These are phyloP conservation scores for Oreamnos americanus DNA, from an alignment of 2,113 vertebrate species.

Conservation along the genomic window DNA sequence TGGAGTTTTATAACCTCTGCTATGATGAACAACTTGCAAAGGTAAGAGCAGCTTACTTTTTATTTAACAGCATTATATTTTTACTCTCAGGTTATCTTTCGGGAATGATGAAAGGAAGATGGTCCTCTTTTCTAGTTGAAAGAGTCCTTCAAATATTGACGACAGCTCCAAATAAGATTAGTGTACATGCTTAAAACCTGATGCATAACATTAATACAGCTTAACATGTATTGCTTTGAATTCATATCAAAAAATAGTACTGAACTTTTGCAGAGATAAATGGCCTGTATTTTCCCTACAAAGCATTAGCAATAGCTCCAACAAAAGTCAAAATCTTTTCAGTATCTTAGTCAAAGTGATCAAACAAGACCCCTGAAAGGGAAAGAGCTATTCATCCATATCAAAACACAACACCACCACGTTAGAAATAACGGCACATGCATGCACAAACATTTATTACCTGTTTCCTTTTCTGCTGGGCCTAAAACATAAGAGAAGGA, in stretches of 20 bases:
- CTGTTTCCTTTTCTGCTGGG: slow-evolving; percentile 83
- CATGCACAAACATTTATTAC: slow-evolving; percentile 80
- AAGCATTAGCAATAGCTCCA: background rate
- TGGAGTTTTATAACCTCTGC: background rate
- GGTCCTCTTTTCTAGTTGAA: background rate
- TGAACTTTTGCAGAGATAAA: slow-evolving; percentile 2
- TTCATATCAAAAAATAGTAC: background rate
- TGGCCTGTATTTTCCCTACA: background rate
- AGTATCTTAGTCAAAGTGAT: background rate
- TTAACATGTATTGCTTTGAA: slow-evolving; percentile 5
- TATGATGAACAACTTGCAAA: background rate
- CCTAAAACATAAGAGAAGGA: slow-evolving; percentile 75
- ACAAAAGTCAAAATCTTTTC: slow-evolving; percentile 11
- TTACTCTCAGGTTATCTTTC: background rate
- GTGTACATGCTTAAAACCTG: background rate
- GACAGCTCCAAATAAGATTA: slow-evolving; percentile 28
- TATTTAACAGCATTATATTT: slow-evolving; percentile 18
- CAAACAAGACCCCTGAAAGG: background rate
- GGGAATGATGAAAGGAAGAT: background rate
- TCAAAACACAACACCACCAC: slow-evolving; percentile 47
- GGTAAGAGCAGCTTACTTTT: slow-evolving; percentile 18
- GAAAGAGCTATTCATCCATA: background rate
- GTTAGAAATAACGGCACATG: background rate
- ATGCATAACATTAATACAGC: background rate
- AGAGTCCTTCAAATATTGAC: slow-evolving; percentile 16